Base-by-base conservation (phyloP, 2,797 vertebrate species). In the Leptodactylus fallax region DNA sequence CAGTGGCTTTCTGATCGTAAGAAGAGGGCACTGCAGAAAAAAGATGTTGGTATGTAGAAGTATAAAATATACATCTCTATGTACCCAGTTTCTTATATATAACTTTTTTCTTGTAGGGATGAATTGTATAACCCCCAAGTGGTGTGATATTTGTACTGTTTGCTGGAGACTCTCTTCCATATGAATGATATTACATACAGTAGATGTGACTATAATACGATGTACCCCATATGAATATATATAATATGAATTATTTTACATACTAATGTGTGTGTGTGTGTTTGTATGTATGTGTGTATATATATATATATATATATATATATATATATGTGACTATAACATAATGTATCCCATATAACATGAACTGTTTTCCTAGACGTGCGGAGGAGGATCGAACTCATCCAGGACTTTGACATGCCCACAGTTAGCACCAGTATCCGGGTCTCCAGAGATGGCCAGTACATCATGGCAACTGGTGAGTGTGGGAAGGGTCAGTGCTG, bases 371-470 rank as follows among this genome's bases (percentile, higher is more conserved):
- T 87, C 60, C 25, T 89, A 99, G 98, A 98, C 91, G 92, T 99
- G 90, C 97, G 96, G 61, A 97, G 96, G 86, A 97, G 98, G 93
- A 99, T 99, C 74, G 98, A 99, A 91, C 98, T 99, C 88, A 98
- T 99, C 92, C 98, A 99, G 91, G 98, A 99, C 91, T 99, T 99
- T 94, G 97, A 99, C 92, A 99, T 99, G 98, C 98, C 98, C 71
- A 98, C 98, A 0, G 94, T 99, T 90, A 96, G 97, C 92, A 97
- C 96, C 78, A 97, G 97, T 76, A 95, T 99, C 91, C 97, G 96
- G 92, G 97, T 99, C 77, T 98, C 98, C 19, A 95, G 95, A 90
- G 98, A 99, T 88, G 98, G 98, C 65, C 98, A 99, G 90, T 99
- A 96, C 91, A 93, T 99, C 92, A 93, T 99, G 91, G 98, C 98